These are phyloP conservation scores for Chrysodeixis includens DNA, from an alignment of 2,888 invertebrate species.

Conservation along the genomic window DNA sequence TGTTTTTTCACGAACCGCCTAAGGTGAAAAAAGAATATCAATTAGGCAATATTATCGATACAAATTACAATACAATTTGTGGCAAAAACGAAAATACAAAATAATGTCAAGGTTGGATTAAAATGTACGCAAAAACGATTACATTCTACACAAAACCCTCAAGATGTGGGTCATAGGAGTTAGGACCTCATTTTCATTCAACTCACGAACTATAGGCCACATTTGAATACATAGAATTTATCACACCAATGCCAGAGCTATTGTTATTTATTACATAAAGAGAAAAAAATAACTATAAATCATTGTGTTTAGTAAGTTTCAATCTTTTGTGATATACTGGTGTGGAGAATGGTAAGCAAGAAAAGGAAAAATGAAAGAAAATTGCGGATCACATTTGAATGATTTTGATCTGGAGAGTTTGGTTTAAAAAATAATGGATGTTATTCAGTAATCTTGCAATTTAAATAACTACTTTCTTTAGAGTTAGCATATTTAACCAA, in stretches of 20 bases:
- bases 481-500: too few relatives aligned
- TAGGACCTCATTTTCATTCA: constrained; percentile 16
- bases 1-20: too few relatives aligned
- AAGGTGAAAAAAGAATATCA: too few relatives aligned
- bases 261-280: constrained; percentile 37
- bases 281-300: constrained; percentile 34
- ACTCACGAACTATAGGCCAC: constrained; percentile 19
- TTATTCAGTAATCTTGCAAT: too few relatives aligned
- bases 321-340: constrained; percentile 21
- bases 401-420: background rate
- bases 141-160: constrained; percentile 11
- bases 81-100: background rate
- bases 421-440: too few relatives aligned
- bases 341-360: background rate
- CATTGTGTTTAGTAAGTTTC: constrained; percentile 29
- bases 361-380: background rate
- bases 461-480: too few relatives aligned
- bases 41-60: too few relatives aligned
- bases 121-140: too few relatives aligned
- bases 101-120: background rate
- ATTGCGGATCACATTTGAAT: background rate
- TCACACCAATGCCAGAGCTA: constrained; percentile 27
- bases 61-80: background rate
- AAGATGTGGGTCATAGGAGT: constrained; percentile 9
- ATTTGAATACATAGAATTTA: constrained; percentile 39